Conservation (phyloP, 2,888 invertebrate genomes). For the Trissonchulus latispiculum region DNA sequence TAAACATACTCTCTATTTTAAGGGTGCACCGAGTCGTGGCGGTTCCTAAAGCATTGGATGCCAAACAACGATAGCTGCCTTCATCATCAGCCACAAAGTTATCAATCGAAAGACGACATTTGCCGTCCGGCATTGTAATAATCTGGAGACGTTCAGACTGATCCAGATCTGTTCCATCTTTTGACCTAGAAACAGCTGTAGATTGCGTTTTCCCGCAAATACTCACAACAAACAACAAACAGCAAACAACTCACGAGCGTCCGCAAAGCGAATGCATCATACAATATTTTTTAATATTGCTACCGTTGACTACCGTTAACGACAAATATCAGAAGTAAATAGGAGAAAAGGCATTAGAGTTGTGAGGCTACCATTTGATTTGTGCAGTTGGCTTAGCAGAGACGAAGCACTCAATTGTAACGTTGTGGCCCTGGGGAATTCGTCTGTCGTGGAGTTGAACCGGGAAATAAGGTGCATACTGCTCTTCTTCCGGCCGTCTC, state of each 20-base stretch:
- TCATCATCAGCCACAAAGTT: slow-evolving; percentile 26
- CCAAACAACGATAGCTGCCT: slow-evolving; percentile 56
- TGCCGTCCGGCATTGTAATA: slow-evolving; percentile 37
- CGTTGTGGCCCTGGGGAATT: slow-evolving; percentile 30
- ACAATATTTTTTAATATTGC: too few relatives aligned
- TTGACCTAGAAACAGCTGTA: too few relatives aligned
- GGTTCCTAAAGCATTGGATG: slow-evolving; percentile 69
- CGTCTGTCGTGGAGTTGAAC: slow-evolving; percentile 60
- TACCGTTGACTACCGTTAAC: too few relatives aligned
- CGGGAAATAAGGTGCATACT: slow-evolving; percentile 64
- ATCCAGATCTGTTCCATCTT: slow-evolving; percentile 57
- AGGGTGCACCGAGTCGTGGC: slow-evolving; percentile 17
- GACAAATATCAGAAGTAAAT: too few relatives aligned
- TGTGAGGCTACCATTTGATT: slow-evolving; percentile 25
- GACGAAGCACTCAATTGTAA: slow-evolving; percentile 42
- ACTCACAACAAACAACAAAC: too few relatives aligned
- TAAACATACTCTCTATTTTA: neutral
- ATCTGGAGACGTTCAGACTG: slow-evolving; percentile 33
- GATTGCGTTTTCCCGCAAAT: too few relatives aligned
- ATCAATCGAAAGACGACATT: slow-evolving; percentile 36
- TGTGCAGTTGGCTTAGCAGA: slow-evolving; percentile 37
- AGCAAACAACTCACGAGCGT: too few relatives aligned
- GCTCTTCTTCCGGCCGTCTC: slow-evolving; percentile 32
- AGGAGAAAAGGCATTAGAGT: neutral
- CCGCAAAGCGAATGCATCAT: too few relatives aligned